A percentile compares a stretch with the other conserved stretches of the same genome.
These are phyloP conservation scores for Ceriagrion tenellum DNA, from an alignment of 2,888 invertebrate species.

Conservation along the genomic window DNA sequence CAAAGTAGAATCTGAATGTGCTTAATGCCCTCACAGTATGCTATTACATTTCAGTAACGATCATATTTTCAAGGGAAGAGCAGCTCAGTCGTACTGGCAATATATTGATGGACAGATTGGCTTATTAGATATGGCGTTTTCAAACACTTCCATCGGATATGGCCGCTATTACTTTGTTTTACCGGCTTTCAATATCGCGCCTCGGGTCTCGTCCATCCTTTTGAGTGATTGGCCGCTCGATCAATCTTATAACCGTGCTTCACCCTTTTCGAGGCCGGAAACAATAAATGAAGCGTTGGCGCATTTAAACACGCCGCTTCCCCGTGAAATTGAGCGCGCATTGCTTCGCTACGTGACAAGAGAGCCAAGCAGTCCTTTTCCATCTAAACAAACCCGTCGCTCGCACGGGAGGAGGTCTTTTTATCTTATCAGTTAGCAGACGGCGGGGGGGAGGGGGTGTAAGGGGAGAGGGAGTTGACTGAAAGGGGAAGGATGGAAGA, in stretches of 20 bases:
- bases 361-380: background rate
- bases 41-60: too few relatives aligned
- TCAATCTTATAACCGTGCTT: background rate
- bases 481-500: background rate
- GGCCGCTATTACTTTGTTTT: too few relatives aligned
- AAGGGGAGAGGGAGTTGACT: background rate
- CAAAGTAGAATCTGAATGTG: too few relatives aligned
- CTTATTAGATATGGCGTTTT: too few relatives aligned
- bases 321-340: background rate
- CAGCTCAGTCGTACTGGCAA: too few relatives aligned
- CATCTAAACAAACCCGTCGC: constrained; percentile 16
- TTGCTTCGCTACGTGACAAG: background rate
- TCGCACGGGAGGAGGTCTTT: background rate
- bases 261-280: background rate
- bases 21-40: too few relatives aligned
- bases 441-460: background rate
- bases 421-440: constrained; percentile 11
- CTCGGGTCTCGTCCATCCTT: background rate
- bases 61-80: too few relatives aligned
- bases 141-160: too few relatives aligned
- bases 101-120: too few relatives aligned
- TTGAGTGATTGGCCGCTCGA: background rate
- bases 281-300: background rate
- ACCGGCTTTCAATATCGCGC: background rate
- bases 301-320: background rate